Base-by-base conservation (phyloP, 2,888 invertebrate genomes). In the Zaprionus obscuricornis region DNA sequence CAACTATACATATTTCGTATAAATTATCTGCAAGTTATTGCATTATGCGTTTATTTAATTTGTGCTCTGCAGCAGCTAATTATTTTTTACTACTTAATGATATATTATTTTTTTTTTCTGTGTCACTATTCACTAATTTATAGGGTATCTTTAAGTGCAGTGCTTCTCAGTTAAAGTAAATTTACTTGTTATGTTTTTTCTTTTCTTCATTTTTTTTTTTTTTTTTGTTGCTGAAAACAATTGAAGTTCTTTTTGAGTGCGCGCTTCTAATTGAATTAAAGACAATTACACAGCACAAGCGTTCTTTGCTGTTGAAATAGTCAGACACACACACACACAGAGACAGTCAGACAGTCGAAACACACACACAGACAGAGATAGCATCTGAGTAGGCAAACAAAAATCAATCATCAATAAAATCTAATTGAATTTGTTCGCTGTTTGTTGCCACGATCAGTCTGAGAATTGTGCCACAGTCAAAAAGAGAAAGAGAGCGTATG, bases 381-480 rank as follows among this genome's bases (percentile, higher is more conserved):
- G 33, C 24, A 33, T 33, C 2, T 37, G 37, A 37, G n/a, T n/a
- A n/a, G n/a, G n/a, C 37, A 40, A 49, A 52, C 16, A 36, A 75
- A 75, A 84, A 84, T 85, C 79, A 86, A 84, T 82, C 77, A 79
- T 67, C 79, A 84, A 84, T 84, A 84, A 85, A 84, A 66, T 74
- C 74, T 85, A 84, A 84, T 84, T 84, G 84, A 84, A 84, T 84
- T 85, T 81, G 70, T 56, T 51, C 59, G 65, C 37, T 31, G 46
- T 66, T n/a, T 62, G 63, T 45, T 55, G 59, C 62, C 52, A n/a
- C 73, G 56, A 57, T 64, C 64, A 18, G 26, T 24, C 45, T 31
- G 56, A 43, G 51, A 47, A 56, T 49, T 50, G 33, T 34, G 52
- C 57, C 49, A 40, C 47, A 60, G 45, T 34, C n/a, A 18, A 11